A percentile compares a stretch with the other conserved stretches of the same genome.
Evolutionary conservation across 2,797 vertebrate species (phyloP).

Genomic region (Naso thynnoides): DNA sequence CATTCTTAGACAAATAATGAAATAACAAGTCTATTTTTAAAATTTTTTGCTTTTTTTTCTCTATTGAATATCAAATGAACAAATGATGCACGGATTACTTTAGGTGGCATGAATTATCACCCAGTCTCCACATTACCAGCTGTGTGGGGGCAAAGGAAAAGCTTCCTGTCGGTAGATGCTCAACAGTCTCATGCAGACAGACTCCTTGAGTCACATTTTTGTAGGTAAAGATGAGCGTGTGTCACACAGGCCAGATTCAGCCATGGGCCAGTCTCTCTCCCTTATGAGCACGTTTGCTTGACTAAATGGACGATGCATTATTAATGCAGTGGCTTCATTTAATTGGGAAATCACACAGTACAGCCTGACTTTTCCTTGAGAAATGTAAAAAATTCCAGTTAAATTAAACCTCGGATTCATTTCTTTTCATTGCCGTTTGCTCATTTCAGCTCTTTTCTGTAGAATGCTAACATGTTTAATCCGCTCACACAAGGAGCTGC

Average conservation of each 20-base stretch:
- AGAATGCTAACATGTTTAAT: constrained; percentile 50
- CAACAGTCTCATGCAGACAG: constrained; percentile 36
- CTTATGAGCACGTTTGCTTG: constrained; percentile 71
- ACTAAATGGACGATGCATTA: constrained; percentile 78
- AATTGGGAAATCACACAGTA: constrained; percentile 74
- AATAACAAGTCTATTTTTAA: too few relatives aligned
- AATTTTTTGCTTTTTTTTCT: too few relatives aligned
- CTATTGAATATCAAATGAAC: too few relatives aligned
- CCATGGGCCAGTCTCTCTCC: constrained; percentile 39
- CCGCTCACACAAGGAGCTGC: constrained; percentile 25
- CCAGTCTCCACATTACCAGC: constrained; percentile 49
- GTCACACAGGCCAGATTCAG: constrained; percentile 46
- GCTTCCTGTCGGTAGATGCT: constrained; percentile 39
- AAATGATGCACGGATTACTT: too few relatives aligned
- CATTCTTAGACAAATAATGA: too few relatives aligned
- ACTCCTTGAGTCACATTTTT: constrained; percentile 12
- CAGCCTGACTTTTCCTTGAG: constrained; percentile 55
- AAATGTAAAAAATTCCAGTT: constrained; percentile 72
- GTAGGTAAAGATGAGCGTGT: constrained; percentile 33
- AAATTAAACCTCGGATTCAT: constrained; percentile 72
- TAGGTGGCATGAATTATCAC: constrained; percentile 37
- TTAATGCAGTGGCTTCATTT: constrained; percentile 77
- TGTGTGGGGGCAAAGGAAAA: constrained; percentile 26
- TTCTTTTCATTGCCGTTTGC: constrained; percentile 57
- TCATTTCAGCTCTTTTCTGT: constrained; percentile 41